Evolutionary conservation across 2,797 vertebrate genomes (phyloP), one percentile per base, ranked within the genome.

Genomic region (Crocodylus rhombifer): DNA sequence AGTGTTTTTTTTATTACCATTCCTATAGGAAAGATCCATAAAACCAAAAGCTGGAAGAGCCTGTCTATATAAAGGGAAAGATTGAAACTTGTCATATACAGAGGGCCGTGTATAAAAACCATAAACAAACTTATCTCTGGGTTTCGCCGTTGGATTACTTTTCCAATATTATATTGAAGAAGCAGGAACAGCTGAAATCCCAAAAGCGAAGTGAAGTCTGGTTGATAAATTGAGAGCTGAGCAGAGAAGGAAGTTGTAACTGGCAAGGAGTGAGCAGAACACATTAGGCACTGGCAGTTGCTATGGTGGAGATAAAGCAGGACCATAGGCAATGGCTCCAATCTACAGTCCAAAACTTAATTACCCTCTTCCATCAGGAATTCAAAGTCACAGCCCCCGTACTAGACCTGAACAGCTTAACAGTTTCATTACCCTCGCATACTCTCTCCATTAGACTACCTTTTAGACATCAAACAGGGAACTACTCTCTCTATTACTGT

Each of bases 61-160:
- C 73, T 69, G 26, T 73, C 42, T 42, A 30, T 10, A 56, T 5
- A 63, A 76, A 82, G 89, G 21, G 33, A 63, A 88, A 89, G 8
- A 42, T 25, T 71, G 82, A 85, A 85, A 36, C 80, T 88, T 81
- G 79, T 88, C 58, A 69, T 80, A 92, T 17, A 26, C 58, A 76
- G 64, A 28, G 6, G 28, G 58, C 4, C 62, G 25, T 55, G 25
- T 57, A 42, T 88, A 20, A 75, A 76, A 89, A 86, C 82, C 17
- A 71, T 17, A 82, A 74, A 69, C 16, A 69, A 86, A 21, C 20
- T 88, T 84, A 30, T 85, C 76, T 62, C 51, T 57, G 80, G 36
- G 65, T 83, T 75, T 86, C 90, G 79, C 74, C 42, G 77, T 93
- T 89, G 28, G 15, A 80, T 91, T 93, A 82, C 64, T 92, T 93